Base-by-base conservation (phyloP, 2,888 invertebrate genomes). In the Dascillus cervinus region DNA sequence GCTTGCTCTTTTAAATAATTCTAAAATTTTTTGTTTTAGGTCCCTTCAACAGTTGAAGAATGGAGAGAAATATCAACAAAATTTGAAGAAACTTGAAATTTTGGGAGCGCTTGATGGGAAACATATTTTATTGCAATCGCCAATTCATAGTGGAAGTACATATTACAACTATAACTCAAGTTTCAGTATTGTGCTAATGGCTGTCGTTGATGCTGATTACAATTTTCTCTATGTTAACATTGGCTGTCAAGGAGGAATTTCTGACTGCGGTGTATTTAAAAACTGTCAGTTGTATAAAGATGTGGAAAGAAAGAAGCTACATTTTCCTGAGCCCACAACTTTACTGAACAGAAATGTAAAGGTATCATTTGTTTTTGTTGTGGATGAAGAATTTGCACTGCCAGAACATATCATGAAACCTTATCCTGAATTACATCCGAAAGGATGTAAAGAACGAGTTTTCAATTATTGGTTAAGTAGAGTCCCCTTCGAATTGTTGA, bases 91-190 rank as follows among this genome's bases (percentile, higher is more conserved):
- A 32, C 29, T 19, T 45, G 43, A 35, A 45, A 46, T 28, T 43
- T 34, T 20, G 6, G 44, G 42, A 19, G 32, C 30, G 3, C 31
- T 43, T 4, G 43, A 43, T 29, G 43, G 40, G 2, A 44, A 43
- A 30, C 37, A 43, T 13, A 26, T 45, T 5, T 26, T 11, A 8
- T 19, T 45, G 1, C 44, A 44, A 36, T 27, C 39, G 6, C 37
- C 39, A 9, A 13, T 21, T 8, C 29, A 44, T 17, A 34, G 26
- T 27, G 46, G 42, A 19, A 19, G 19, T 19, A n/a, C n/a, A 6
- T 19, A 19, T 19, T 19, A 19, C n/a, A 19, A 19, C n/a, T 19
- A 19, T 19, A 19, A n/a, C n/a, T n/a, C n/a, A n/a, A n/a, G n/a
- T n/a, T n/a, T n/a, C n/a, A n/a, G n/a, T n/a, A n/a, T n/a, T n/a